A percentile compares a stretch with the other conserved stretches of the same genome.
Evolutionary conservation across 2,797 vertebrate genomes (phyloP).

Genomic region (Silurus aristotelis): DNA sequence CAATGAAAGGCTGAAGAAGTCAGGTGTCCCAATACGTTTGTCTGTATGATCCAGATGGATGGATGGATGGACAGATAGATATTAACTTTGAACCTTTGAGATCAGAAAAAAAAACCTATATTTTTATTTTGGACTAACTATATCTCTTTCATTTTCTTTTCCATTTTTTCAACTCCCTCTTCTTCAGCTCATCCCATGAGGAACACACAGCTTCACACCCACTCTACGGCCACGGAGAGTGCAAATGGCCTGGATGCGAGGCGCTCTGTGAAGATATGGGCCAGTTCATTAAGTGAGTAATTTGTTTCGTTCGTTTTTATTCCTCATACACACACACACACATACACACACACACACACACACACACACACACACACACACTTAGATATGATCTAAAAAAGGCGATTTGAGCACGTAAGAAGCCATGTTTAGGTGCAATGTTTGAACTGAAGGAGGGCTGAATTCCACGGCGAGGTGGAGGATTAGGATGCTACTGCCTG

Average conservation of each 20-base stretch:
- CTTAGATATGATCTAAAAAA: background rate
- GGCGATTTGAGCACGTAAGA: background rate
- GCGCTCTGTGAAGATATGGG: conserved; percentile 97
- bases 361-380: conserved; percentile 11
- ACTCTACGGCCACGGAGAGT: conserved; percentile 96
- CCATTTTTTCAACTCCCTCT: background rate
- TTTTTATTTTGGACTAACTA: conserved; percentile 1
- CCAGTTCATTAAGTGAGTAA: conserved; percentile 96
- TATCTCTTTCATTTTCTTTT: background rate
- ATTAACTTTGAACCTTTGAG: background rate
- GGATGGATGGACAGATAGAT: background rate
- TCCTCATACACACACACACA: background rate
- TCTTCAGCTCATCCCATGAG: conserved; percentile 83
- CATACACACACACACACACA: conserved; percentile 1
- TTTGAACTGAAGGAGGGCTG: conserved; percentile 52
- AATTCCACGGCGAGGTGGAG: conserved; percentile 57
- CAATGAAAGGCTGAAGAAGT: too few species aligned
- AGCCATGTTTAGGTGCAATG: conserved; percentile 47
- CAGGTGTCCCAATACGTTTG: too few species aligned
- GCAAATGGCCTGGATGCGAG: conserved; percentile 98
- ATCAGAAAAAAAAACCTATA: background rate
- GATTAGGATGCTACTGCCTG: conserved; percentile 44
- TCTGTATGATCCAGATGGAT: too few species aligned
- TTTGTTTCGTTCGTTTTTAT: background rate
- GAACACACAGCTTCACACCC: conserved; percentile 90